Evolutionary conservation across 2,888 invertebrate species (phyloP).

Genomic region (Platycnemis pennipes): DNA sequence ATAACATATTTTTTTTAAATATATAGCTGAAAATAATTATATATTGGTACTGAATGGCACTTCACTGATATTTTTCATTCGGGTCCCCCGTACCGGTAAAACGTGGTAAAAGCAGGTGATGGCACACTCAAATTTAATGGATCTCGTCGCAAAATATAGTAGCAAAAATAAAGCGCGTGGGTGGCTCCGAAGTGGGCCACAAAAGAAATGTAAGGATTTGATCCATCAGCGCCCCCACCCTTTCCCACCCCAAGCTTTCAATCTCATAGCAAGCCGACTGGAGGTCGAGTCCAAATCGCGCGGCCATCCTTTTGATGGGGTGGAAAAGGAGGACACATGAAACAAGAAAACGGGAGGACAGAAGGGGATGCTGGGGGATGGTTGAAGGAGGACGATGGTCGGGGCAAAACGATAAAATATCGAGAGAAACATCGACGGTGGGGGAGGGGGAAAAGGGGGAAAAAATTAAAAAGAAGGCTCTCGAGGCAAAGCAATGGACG

Average conservation of each 20-base stretch:
- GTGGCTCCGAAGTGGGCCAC: neutral
- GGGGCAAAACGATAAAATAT: neutral
- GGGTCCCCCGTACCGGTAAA: no score
- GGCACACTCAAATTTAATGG: neutral
- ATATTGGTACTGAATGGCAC: no score
- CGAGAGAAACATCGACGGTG: neutral
- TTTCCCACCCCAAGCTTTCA: neutral
- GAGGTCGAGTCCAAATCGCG: neutral
- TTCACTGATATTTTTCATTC: no score
- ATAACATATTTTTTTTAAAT: no score
- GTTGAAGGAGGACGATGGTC: neutral
- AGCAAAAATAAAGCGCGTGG: neutral
- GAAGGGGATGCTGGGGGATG: neutral
- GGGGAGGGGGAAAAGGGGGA: neutral
- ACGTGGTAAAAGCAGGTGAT: no score
- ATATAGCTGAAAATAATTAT: no score
- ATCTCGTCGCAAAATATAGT: neutral
- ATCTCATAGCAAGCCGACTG: neutral
- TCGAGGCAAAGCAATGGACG: neutral
- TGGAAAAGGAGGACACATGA: neutral
- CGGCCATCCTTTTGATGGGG: neutral
- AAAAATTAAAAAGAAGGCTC: neutral
- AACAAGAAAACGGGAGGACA: neutral
- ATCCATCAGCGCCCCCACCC: neutral
- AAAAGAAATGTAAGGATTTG: neutral